These are phyloP conservation scores for Myodes glareolus DNA, from an alignment of 2,113 vertebrate genomes.

Conservation along the genomic window DNA sequence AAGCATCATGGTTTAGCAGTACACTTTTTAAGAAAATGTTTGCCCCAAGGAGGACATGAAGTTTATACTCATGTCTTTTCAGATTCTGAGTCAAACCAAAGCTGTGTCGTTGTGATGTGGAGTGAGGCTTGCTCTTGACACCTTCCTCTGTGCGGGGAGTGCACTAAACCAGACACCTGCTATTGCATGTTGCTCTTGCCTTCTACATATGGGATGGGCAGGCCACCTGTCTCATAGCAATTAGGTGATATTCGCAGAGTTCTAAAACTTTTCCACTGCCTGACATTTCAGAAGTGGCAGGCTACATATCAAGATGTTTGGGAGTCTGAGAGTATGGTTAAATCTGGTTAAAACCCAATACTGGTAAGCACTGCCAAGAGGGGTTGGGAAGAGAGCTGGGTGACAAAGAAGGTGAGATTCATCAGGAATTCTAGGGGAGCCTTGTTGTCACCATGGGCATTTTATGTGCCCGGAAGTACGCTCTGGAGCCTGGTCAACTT, in stretches of 20 bases:
- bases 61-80: neutral
- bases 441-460: neutral
- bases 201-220: fast-evolving
- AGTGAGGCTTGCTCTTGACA: neutral
- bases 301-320: neutral
- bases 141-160: neutral
- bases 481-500: neutral
- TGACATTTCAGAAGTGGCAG: neutral
- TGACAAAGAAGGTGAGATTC: neutral
- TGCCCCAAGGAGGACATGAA: neutral
- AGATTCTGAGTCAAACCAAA: neutral
- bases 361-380: neutral
- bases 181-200: neutral
- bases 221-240: neutral
- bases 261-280: neutral
- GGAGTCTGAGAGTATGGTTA: neutral
- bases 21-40: neutral
- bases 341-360: neutral
- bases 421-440: neutral
- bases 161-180: neutral
- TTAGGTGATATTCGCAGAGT: neutral
- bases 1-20: neutral
- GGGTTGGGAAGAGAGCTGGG: neutral
- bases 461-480: neutral
- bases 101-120: fast-evolving